A percentile compares a stretch with the other conserved stretches of the same genome.
phyloP scores from a whole-genome alignment of 2,113 vertebrate species.

The Callorhinus ursinus region DNA sequence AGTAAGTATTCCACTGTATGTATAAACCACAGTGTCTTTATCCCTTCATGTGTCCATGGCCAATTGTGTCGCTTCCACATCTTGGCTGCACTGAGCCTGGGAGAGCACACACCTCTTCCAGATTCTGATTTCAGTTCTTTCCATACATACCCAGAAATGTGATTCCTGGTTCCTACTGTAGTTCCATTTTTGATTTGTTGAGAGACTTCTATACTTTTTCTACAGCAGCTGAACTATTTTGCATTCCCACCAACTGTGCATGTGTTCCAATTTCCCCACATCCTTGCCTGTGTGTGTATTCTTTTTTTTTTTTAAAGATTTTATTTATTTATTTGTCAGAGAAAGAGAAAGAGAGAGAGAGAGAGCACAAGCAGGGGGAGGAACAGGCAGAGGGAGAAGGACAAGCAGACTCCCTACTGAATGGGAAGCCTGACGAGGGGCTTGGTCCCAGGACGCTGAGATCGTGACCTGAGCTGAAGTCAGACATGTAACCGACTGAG shows the following conservation, averaged over 20 bases:
- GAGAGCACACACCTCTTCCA: too few relatives aligned
- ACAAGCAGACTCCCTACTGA: not conserved
- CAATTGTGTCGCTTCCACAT: rapidly evolving
- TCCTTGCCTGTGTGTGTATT: rapidly evolving
- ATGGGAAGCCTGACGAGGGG: not conserved
- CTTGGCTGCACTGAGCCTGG: not conserved
- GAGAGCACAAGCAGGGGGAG: not conserved
- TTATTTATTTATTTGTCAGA: not conserved
- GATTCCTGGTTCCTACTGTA: rapidly evolving
- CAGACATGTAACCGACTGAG: not conserved
- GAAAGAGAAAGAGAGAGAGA: not conserved
- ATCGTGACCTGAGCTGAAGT: not conserved
- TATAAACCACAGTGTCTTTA: not conserved
- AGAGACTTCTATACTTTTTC: not conserved
- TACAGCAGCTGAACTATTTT: not conserved
- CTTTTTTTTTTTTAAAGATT: not conserved
- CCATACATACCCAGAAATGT: not conserved
- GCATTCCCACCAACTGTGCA: not conserved
- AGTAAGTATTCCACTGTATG: not conserved
- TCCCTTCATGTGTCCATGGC: too few relatives aligned
- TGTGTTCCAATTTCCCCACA: not conserved
- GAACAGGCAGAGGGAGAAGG: not conserved
- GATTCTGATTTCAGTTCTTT: not conserved
- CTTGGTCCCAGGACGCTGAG: not conserved
- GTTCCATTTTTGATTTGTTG: not conserved